Evolutionary conservation across 2,888 invertebrate species (phyloP).

Genomic region (Syrista parreyssii): DNA sequence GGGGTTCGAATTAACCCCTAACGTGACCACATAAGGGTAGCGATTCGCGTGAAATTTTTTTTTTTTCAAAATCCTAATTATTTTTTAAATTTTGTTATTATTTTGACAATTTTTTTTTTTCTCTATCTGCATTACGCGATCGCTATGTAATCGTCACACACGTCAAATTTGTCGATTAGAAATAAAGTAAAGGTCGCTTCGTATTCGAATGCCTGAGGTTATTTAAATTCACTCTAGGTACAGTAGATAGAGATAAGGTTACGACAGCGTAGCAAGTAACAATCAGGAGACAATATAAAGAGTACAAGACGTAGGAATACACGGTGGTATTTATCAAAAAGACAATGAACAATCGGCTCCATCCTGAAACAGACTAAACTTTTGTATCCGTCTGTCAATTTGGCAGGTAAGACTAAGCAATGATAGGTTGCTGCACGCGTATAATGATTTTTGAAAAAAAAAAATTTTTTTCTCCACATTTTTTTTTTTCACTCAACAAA

Average conservation of each 20-base stretch:
- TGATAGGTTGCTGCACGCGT: rapidly evolving
- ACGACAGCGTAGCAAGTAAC: slow-evolving; percentile 57
- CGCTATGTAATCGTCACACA: not conserved
- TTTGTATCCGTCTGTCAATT: slow-evolving; percentile 21
- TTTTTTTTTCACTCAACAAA: not conserved
- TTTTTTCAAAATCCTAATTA: not conserved
- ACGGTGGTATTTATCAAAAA: slow-evolving; percentile 27
- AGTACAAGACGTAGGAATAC: slow-evolving; percentile 45
- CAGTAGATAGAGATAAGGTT: slow-evolving; percentile 44
- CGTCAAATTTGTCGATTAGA: not conserved
- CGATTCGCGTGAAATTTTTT: not conserved
- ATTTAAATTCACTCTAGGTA: slow-evolving; percentile 15
- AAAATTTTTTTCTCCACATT: not conserved
- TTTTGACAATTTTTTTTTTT: not conserved
- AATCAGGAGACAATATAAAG: slow-evolving; percentile 55
- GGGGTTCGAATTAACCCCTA: too few species aligned
- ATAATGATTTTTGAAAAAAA: not conserved
- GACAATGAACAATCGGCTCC: slow-evolving; percentile 53
- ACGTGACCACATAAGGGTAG: not conserved
- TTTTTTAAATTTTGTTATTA: not conserved
- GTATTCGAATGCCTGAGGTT: not conserved
- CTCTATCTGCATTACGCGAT: not conserved
- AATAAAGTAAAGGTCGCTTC: not conserved
- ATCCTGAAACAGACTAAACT: slow-evolving; percentile 64
- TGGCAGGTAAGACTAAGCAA: not conserved